These are phyloP conservation scores for Podarcis lilfordi DNA, from an alignment of 2,797 vertebrate species.

Conservation along the genomic window DNA sequence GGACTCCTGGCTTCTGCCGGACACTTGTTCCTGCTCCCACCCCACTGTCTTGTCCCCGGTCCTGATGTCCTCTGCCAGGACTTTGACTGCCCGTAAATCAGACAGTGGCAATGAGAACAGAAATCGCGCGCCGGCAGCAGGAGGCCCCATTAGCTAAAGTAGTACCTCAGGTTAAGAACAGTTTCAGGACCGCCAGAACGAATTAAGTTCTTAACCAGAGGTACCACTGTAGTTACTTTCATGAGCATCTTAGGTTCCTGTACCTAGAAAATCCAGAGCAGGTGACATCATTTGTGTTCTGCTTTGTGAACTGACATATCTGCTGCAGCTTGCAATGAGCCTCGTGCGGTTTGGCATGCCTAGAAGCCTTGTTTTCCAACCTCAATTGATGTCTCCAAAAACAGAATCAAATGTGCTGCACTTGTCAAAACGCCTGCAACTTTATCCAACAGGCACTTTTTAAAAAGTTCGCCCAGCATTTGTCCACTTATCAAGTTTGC, in stretches of 20 bases:
- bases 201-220: too few relatives aligned
- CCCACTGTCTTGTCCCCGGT: too few relatives aligned
- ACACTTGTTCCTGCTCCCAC: too few relatives aligned
- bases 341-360: conserved; percentile 50
- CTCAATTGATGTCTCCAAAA: conserved; percentile 68
- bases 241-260: conserved; percentile 63
- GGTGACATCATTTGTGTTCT: conserved; percentile 30
- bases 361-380: conserved; percentile 38
- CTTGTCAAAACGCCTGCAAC: conserved; percentile 59
- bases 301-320: conserved; percentile 4
- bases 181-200: too few relatives aligned
- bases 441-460: conserved; percentile 59
- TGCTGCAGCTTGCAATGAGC: conserved; percentile 30
- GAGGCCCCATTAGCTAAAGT: too few relatives aligned
- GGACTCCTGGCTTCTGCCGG: too few relatives aligned
- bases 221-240: too few relatives aligned
- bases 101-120: too few relatives aligned
- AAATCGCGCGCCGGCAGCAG: rapidly evolving
- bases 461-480: conserved; percentile 60
- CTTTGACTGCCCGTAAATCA: too few relatives aligned
- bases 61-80: too few relatives aligned
- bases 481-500: conserved; percentile 63
- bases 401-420: conserved; percentile 66
- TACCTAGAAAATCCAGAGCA: conserved; percentile 47
- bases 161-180: too few relatives aligned